These are phyloP conservation scores for Pristiophorus japonicus DNA, from an alignment of 2,113 vertebrate genomes.

Conservation along the genomic window DNA sequence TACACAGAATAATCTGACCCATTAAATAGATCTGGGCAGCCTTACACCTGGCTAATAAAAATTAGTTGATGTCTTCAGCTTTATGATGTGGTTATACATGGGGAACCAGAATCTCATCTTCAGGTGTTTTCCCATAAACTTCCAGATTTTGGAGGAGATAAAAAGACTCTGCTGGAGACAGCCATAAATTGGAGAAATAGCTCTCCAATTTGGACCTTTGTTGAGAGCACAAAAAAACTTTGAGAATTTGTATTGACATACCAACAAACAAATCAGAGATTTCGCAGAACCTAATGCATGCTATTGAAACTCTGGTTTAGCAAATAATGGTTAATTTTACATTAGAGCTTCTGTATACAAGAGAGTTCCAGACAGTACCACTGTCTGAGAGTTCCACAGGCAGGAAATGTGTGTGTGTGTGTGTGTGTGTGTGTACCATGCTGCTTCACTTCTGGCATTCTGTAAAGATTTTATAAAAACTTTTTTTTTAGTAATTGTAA, in stretches of 20 bases:
- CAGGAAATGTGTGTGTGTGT: not conserved
- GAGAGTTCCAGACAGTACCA: not conserved
- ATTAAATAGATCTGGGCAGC: not conserved
- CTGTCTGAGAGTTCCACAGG: not conserved
- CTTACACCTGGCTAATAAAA: not conserved
- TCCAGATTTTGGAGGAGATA: not conserved
- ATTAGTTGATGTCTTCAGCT: not conserved
- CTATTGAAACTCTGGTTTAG: not conserved
- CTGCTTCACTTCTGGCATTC: constrained; percentile 2
- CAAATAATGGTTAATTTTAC: not conserved
- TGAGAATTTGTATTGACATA: not conserved
- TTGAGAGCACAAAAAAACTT: not conserved
- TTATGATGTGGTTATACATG: not conserved
- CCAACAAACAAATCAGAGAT: not conserved
- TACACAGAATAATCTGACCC: not conserved
- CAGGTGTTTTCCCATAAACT: not conserved
- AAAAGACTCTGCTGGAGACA: not conserved
- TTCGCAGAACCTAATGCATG: not conserved
- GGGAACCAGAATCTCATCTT: not conserved
- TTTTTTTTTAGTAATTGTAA: not conserved
- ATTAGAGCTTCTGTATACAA: not conserved
- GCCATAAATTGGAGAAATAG: not conserved
- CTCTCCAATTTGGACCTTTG: not conserved
- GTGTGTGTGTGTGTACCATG: not conserved
- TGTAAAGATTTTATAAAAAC: not conserved